These are phyloP conservation scores for Bombus confusus DNA, from an alignment of 1,140 invertebrate genomes.

Conservation along the genomic window DNA sequence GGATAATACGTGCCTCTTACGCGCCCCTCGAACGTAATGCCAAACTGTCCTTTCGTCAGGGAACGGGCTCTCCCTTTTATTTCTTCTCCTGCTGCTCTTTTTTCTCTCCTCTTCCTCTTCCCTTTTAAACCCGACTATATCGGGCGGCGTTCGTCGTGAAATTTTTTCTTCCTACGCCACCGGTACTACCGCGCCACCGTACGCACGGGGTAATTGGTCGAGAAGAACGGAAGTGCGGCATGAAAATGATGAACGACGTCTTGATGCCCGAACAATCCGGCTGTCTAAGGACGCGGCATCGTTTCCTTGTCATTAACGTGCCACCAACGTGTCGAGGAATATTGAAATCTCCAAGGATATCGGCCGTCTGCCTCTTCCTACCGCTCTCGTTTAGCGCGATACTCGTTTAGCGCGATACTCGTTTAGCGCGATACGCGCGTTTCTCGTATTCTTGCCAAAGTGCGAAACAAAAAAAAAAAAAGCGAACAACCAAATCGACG, in stretches of 20 bases:
- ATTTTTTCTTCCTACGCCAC: background rate
- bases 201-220: slow-evolving; percentile 11
- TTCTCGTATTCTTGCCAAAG: background rate
- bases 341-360: slow-evolving; percentile 7
- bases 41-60: slow-evolving; percentile 54
- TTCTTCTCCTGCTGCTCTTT: background rate
- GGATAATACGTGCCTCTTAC: slow-evolving; percentile 37
- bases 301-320: slow-evolving; percentile 23
- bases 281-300: background rate
- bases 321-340: background rate
- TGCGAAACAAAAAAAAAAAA: too few species aligned
- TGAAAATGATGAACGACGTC: slow-evolving; percentile 34
- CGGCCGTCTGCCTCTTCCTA: background rate
- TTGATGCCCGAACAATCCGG: slow-evolving; percentile 15
- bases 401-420: too few species aligned
- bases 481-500: background rate
- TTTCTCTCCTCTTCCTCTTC: background rate
- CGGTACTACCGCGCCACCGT: background rate
- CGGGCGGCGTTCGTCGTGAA: background rate
- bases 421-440: background rate
- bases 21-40: slow-evolving; percentile 21
- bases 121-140: background rate
- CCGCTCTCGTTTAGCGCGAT: background rate
- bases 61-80: background rate
- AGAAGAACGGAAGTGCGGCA: slow-evolving; percentile 20